These are phyloP conservation scores for Psylliodes chrysocephalus DNA, from an alignment of 2,888 invertebrate genomes.

Conservation along the genomic window DNA sequence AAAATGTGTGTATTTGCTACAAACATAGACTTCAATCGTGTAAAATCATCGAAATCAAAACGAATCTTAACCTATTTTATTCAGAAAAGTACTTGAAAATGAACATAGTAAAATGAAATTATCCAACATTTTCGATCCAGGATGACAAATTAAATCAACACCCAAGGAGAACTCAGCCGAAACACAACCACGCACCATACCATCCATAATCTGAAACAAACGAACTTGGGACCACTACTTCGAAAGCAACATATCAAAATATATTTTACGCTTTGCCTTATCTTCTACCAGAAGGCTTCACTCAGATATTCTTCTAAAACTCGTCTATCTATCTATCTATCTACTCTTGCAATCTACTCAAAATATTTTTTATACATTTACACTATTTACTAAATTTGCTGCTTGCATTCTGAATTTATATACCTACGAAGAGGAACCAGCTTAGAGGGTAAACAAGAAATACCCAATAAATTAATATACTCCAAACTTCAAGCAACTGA, in stretches of 20 bases:
- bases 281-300: conserved; percentile 19
- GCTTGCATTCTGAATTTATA: conserved; percentile 5
- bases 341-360: conserved; percentile 13
- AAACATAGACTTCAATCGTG: neutral
- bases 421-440: neutral
- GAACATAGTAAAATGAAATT: conserved; percentile 49
- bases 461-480: no score
- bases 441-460: neutral
- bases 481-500: neutral
- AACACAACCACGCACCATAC: neutral
- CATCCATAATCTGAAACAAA: conserved; percentile 4
- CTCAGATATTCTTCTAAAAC: neutral
- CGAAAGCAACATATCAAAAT: conserved; percentile 43
- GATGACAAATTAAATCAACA: conserved; percentile 54
- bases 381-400: conserved; percentile 8
- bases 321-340: no score
- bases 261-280: conserved; percentile 36
- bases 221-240: conserved; percentile 45
- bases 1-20: neutral
- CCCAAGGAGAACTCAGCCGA: neutral
- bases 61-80: neutral
- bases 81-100: conserved; percentile 16
- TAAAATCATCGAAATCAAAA: neutral
- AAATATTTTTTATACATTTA: conserved; percentile 25
- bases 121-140: conserved; percentile 59